Base-by-base conservation (phyloP, 1,140 invertebrate genomes). In the Tribolium madens region DNA sequence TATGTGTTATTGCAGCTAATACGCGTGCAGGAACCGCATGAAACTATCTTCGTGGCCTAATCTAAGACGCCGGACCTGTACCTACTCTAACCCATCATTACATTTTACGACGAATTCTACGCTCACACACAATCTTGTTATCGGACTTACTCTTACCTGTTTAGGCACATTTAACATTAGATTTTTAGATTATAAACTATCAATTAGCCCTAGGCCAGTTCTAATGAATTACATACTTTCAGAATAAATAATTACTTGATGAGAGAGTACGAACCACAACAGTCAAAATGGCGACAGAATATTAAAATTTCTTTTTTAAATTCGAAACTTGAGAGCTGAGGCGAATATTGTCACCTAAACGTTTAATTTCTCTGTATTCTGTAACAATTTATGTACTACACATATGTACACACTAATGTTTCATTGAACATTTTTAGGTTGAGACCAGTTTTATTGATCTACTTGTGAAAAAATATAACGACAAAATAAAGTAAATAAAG, bases 1-100 rank as follows among this genome's bases (percentile, higher is more conserved):
- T 84, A 84, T 82, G 82, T 84, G 80, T 83, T 84, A 84, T 84
- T 84, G 84, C 80, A 83, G 84, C 81, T 84, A 84, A 84, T 84
- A 84, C 82, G 82, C 81, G 81, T 81, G 79, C 76, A 80, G 80
- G 69, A 78, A 80, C 76, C 79, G 14, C 76, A 76, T 78, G 76
- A 73, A 75, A 79, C 77, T 79, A 82, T 82, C 80, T 81, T 77
- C 75, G 50, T 47, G 71, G 77, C 73, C 78, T 81, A 81, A 80
- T 81, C 80, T 78, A 76, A 82, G 78, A 81, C 70, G 76, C 50
- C 76, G 75, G 75, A 74, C 77, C 79, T 26, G 71, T 75, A 77
- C 9, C 73, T 77, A 70, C 46, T 47, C 50, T 15, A 80, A 80
- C 79, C 78, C 72, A 77, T 82, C 78, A 82, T 82, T 82, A 82